phyloP scores from a whole-genome alignment of 2,797 vertebrate species.

The Salmo trutta region DNA sequence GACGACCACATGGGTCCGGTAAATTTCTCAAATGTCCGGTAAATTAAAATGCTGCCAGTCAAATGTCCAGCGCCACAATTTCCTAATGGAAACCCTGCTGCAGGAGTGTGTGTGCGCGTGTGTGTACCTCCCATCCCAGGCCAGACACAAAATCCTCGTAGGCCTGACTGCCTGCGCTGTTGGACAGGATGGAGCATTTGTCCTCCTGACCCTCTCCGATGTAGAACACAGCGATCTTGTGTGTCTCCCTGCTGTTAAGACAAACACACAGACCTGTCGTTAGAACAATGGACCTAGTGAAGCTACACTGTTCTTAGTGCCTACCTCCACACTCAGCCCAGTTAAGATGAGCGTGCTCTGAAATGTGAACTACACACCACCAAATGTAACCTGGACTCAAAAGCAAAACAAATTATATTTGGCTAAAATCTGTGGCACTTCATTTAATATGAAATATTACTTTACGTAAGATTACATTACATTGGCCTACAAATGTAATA shows the following conservation, averaged over 20 bases:
- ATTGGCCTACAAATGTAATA: too few species aligned
- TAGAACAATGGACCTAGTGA: background rate
- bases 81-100: too few species aligned
- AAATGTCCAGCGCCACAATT: too few species aligned
- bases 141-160: conserved; percentile 98
- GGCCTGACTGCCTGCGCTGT: conserved; percentile 88
- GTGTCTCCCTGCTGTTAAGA: conserved; percentile 88
- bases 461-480: too few species aligned
- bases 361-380: background rate
- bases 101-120: conserved; percentile 11
- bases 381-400: background rate
- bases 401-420: background rate
- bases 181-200: conserved; percentile 95
- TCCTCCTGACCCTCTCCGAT: conserved; percentile 98
- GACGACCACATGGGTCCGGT: too few species aligned
- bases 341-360: background rate
- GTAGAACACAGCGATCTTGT: conserved; percentile 98
- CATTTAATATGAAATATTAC: too few species aligned
- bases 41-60: too few species aligned
- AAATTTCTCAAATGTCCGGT: too few species aligned
- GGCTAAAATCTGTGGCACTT: too few species aligned
- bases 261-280: conserved; percentile 1
- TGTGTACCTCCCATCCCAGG: conserved; percentile 95
- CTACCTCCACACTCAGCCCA: background rate
- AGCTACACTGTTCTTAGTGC: background rate